Evolutionary conservation across 2,113 vertebrate genomes (phyloP).

Genomic region (Saiga tatarica): DNA sequence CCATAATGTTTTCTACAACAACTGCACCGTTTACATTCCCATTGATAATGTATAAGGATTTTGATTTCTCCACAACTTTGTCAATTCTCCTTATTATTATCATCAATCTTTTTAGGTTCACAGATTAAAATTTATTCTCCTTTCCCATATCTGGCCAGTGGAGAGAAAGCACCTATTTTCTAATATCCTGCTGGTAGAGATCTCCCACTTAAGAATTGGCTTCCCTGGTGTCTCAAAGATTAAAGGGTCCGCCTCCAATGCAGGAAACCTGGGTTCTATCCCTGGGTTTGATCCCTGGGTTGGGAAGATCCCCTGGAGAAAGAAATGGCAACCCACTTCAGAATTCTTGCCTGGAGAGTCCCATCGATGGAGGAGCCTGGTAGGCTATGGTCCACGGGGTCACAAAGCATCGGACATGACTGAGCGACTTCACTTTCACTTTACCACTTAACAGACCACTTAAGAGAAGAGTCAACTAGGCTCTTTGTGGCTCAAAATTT

Average conservation of each 20-base stretch:
- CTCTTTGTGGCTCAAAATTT: neutral
- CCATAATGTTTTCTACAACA: neutral
- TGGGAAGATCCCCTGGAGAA: neutral
- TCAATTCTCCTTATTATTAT: neutral
- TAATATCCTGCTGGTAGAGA: neutral
- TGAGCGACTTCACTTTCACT: neutral
- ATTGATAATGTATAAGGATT: neutral
- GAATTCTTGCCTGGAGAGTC: neutral
- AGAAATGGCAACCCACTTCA: neutral
- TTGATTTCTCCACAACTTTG: neutral
- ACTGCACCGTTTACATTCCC: neutral
- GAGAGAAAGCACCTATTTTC: neutral
- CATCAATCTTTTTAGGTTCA: neutral
- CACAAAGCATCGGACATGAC: accelerated
- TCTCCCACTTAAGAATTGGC: neutral
- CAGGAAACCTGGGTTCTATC: accelerated
- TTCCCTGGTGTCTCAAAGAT: neutral
- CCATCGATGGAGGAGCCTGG: neutral
- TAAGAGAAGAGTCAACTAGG: neutral
- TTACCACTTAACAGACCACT: neutral
- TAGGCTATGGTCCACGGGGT: neutral
- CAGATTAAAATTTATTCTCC: neutral
- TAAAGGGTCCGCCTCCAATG: neutral
- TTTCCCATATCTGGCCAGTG: neutral
- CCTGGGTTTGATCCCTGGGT: neutral